These are phyloP conservation scores for Capromys pilorides DNA, from an alignment of 2,797 vertebrate species.

Conservation along the genomic window DNA sequence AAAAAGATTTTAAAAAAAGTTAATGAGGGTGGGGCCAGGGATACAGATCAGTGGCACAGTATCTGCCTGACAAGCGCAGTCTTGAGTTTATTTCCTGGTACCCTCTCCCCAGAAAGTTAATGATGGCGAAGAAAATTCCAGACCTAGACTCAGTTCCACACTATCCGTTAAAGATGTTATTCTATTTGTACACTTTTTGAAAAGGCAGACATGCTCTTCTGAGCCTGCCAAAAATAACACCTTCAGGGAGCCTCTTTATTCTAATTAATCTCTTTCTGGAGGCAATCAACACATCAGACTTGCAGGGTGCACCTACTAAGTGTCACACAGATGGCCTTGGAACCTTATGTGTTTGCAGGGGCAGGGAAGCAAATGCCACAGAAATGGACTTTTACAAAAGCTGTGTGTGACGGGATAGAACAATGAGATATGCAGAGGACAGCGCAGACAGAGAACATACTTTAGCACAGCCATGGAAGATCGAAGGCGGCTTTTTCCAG, in stretches of 20 bases:
- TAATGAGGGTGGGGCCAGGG: too few species aligned
- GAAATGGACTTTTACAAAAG: background rate
- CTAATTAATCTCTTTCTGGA: background rate
- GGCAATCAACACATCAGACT: background rate
- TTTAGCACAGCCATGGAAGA: background rate
- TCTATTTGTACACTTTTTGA: background rate
- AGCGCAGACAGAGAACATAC: background rate
- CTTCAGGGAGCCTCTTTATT: background rate
- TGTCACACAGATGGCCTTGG: background rate
- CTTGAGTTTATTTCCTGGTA: too few species aligned
- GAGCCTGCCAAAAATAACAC: background rate
- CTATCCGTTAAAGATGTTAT: background rate
- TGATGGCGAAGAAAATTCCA: background rate
- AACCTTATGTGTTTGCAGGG: background rate
- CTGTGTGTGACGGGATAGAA: background rate
- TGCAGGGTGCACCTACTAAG: background rate
- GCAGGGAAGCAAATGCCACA: background rate
- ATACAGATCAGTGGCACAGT: too few species aligned
- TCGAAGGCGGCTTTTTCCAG: background rate
- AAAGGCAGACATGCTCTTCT: constrained; percentile 24
- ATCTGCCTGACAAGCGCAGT: too few species aligned
- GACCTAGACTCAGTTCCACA: background rate
- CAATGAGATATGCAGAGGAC: background rate
- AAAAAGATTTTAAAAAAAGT: too few species aligned
- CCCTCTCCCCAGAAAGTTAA: background rate